Evolutionary conservation across 2,888 invertebrate species (phyloP).

Genomic region (Galerucella calmariensis): DNA sequence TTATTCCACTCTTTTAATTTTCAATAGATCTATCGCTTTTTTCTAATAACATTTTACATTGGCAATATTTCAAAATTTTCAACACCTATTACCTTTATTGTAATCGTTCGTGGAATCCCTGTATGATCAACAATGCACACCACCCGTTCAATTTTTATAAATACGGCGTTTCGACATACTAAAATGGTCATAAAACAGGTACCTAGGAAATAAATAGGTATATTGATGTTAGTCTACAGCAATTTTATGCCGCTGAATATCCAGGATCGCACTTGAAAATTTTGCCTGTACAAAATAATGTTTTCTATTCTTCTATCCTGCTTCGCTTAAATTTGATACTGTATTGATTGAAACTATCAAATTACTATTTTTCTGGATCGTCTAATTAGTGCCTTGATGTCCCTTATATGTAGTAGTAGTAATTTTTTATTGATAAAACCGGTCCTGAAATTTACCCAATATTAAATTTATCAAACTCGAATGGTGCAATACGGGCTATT

Average conservation of each 20-base stretch:
- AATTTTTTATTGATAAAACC: not conserved
- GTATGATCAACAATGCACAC: not conserved
- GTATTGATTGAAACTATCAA: no score
- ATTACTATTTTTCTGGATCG: no score
- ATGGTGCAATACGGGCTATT: constrained; percentile 5
- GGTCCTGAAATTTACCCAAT: not conserved
- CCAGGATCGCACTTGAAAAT: not conserved
- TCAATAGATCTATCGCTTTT: no score
- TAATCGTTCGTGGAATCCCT: not conserved
- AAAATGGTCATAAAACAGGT: constrained; percentile 2
- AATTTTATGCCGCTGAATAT: not conserved
- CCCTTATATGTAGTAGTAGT: no score
- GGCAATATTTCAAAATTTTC: no score
- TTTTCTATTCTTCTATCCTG: no score
- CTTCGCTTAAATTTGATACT: no score
- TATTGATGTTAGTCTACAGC: not conserved
- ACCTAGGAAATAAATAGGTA: not conserved
- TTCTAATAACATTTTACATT: no score
- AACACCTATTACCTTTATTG: no score
- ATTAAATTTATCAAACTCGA: constrained; percentile 14
- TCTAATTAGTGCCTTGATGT: no score
- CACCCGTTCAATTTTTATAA: not conserved
- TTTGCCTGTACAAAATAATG: no score
- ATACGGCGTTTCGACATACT: not conserved
- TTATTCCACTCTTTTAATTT: no score